These are phyloP conservation scores for Coenonympha glycerion DNA, from an alignment of 2,888 invertebrate genomes.

Conservation along the genomic window DNA sequence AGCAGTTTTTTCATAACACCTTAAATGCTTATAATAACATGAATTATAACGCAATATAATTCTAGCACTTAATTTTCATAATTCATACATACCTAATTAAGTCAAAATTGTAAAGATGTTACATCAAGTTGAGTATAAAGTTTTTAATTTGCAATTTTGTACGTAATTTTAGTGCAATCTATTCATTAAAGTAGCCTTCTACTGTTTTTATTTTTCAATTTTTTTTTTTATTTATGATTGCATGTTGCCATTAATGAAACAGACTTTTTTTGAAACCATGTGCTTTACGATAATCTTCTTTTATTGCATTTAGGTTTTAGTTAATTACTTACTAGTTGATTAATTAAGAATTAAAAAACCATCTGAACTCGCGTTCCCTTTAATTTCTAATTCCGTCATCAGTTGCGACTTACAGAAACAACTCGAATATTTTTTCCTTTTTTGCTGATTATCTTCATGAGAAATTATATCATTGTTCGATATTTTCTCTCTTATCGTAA, in stretches of 20 bases:
- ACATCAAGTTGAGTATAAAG: background rate
- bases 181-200: background rate
- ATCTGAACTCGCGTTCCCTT: too few species aligned
- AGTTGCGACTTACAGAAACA: too few species aligned
- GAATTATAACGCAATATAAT: background rate
- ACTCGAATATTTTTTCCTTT: background rate
- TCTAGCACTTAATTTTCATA: background rate
- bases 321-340: too few species aligned
- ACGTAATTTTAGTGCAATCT: background rate
- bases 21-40: background rate
- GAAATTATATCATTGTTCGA: background rate
- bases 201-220: background rate
- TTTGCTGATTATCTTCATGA: background rate
- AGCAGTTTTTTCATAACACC: background rate
- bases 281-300: too few species aligned
- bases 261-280: too few species aligned
- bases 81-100: too few species aligned
- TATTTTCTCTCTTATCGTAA: constrained; percentile 8
- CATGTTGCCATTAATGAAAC: too few species aligned
- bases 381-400: too few species aligned
- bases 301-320: too few species aligned
- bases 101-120: background rate
- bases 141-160: background rate
- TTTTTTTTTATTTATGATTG: too few species aligned
- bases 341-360: too few species aligned